Conservation (phyloP, 2,888 invertebrate genomes). For the Notodonta dromedarius region DNA sequence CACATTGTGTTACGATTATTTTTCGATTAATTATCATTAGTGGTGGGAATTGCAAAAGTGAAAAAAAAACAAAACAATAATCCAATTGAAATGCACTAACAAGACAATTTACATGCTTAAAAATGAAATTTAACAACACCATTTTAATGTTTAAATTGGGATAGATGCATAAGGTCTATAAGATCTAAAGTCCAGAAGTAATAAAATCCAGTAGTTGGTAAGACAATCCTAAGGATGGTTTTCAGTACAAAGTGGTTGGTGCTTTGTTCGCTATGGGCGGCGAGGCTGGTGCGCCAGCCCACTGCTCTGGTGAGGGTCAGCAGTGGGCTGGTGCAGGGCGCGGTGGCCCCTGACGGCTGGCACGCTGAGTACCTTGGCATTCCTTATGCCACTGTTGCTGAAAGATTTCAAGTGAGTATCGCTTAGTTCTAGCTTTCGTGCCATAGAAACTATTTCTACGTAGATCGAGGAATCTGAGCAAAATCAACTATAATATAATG, state of each 20-base stretch:
- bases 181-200: too few relatives aligned
- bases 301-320: conserved; percentile 50
- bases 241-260: conserved; percentile 55
- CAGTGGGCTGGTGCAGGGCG: conserved; percentile 58
- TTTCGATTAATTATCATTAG: too few relatives aligned
- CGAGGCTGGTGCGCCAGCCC: conserved; percentile 59
- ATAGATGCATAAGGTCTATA: too few relatives aligned
- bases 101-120: background rate
- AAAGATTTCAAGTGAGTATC: conserved; percentile 63
- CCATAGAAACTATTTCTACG: too few relatives aligned
- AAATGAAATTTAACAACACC: background rate
- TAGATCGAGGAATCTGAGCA: too few relatives aligned
- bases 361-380: conserved; percentile 59
- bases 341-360: conserved; percentile 55
- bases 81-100: too few relatives aligned
- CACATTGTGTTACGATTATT: too few relatives aligned
- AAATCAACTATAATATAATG: too few relatives aligned
- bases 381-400: conserved; percentile 60
- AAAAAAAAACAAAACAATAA: too few relatives aligned
- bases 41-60: too few relatives aligned
- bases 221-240: conserved; percentile 25
- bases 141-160: too few relatives aligned
- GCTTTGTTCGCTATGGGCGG: conserved; percentile 65
- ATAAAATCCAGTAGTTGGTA: background rate
- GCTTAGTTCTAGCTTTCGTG: background rate